Evolutionary conservation across 2,888 invertebrate species (phyloP).

Genomic region (Argyresthia albistria): DNA sequence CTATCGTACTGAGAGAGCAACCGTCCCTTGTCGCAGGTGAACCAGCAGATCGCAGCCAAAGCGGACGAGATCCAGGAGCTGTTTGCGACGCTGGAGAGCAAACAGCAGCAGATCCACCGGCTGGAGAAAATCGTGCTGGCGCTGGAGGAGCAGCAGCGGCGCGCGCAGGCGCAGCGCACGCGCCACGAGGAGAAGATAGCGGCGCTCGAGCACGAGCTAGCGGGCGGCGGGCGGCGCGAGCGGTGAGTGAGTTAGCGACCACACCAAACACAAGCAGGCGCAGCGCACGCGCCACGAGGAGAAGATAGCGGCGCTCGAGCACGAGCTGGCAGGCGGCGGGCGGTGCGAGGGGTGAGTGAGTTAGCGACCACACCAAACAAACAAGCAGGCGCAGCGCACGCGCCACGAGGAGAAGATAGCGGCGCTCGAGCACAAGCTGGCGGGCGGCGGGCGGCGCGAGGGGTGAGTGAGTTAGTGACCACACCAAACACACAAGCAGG

Average conservation of each 20-base stretch:
- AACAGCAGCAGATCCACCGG: slow-evolving; percentile 68
- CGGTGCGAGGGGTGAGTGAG: neutral
- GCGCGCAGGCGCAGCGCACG: slow-evolving; percentile 72
- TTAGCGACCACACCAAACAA: too few species aligned
- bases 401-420: slow-evolving; percentile 72
- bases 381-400: slow-evolving; percentile 68
- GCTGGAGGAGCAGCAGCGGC: slow-evolving; percentile 69
- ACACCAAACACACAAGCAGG: slow-evolving; percentile 36
- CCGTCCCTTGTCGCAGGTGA: slow-evolving; percentile 37
- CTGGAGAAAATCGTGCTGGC: slow-evolving; percentile 70
- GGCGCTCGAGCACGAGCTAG: slow-evolving; percentile 66
- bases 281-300: slow-evolving; percentile 72
- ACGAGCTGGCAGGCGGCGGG: slow-evolving; percentile 53
- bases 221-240: slow-evolving; percentile 26
- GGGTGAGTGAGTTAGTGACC: too few species aligned
- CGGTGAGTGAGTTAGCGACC: too few species aligned
- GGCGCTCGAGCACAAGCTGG: slow-evolving; percentile 66
- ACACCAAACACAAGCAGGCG: slow-evolving; percentile 38
- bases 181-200: slow-evolving; percentile 72
- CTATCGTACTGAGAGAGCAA: too few species aligned
- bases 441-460: slow-evolving; percentile 26
- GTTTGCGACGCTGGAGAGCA: slow-evolving; percentile 61
- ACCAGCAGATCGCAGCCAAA: slow-evolving; percentile 63
- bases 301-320: slow-evolving; percentile 70
- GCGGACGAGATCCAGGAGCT: slow-evolving; percentile 66